Base-by-base conservation (phyloP, 1,140 invertebrate species). In the Nasonia giraulti region DNA sequence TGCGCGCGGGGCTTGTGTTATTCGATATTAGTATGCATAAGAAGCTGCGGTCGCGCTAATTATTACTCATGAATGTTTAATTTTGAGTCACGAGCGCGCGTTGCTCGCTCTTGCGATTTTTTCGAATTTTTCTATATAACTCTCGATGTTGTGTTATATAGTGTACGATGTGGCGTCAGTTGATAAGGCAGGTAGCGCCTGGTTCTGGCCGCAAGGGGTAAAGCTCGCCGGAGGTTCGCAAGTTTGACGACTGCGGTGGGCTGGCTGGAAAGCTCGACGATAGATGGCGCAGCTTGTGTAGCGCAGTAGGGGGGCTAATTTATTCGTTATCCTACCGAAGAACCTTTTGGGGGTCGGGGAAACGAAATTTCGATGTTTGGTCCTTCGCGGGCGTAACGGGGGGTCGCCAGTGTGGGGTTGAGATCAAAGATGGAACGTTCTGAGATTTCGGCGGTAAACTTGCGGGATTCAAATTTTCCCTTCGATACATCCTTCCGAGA, bases 31-130 rank as follows among this genome's bases (percentile, higher is more conserved):
- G 44, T 76, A 44, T 47, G 37, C 27, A 23, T 47, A 10, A n/a
- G 40, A 47, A 75, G 73, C 50, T 17, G 44, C 37, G 17, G 44
- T 2, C 74, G 74, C n/a, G 20, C 20, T 20, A 31, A 77, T 55
- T 77, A 77, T 50, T 23, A 50, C 44, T 77, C 47, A 77, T 77
- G 75, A 23, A 77, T 50, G 44, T 33, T 50, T 1, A 50, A 77
- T 77, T 27, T 3, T 27, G 20, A 62, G 2, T 5, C 55, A 14
- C 88, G 33, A 33, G 23, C 23, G 23, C 23, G 23, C n/a, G n/a
- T n/a, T n/a, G n/a, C n/a, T n/a, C 3, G 33, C n/a, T 50, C 31
- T 3, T 0, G n/a, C 10, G 47, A 14, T 50, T 50, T 50, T 50
- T 50, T 50, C 47, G 47, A 50, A 50, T 50, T 14, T 50, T 50